Base-by-base conservation (phyloP, 2,113 vertebrate species). In the Meles meles region DNA sequence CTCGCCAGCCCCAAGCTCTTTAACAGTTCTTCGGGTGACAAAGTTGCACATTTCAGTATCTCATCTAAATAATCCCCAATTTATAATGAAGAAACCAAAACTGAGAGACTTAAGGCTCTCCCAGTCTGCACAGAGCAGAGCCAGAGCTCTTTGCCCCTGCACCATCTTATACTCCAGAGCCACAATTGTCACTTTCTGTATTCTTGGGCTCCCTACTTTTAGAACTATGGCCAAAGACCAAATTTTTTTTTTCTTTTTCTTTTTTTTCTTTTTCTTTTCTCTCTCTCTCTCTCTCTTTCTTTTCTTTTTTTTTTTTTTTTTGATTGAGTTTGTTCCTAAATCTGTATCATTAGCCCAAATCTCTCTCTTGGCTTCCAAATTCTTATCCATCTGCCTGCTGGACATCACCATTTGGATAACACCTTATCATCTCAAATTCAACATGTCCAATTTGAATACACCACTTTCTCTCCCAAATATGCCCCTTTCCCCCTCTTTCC, bases 21-120 rank as follows among this genome's bases (percentile, higher is more conserved):
- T 20, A 80, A 44, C 55, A 34, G n/a, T 79, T 76, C 55, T 27
- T 94, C 6, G 7, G 59, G n/a, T 72, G 82, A 93, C n/a, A 47
- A 47, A 88, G 20, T 44, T 25, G 37, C 69, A 90, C 57, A 67
- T 91, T 82, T 94, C 88, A 72, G 49, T 23, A 0, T 42, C 25
- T 90, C 63, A 39, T 92, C 82, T 27, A 18, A 74, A 55, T 83
- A 80, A 94, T 17, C 49, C 13, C 20, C 69, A 83, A 83, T 34
- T 80, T 80, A 67, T 69, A 82, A 77, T 61, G 21, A 96, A 97
- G 86, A 93, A 94, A 55, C 47, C 55, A 65, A 96, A 94, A 96
- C 5, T 61, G 25, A 61, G 34, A 91, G 57, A 92, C 9, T 0
- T 31, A 82, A 29, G 37, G 37, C 23, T 57, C n/a, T n/a, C 13